Percentiles rank a stretch among this genome's conserved stretches.
Evolutionary conservation across 2,888 invertebrate genomes (phyloP).

Genomic region (Aromia moschata): DNA sequence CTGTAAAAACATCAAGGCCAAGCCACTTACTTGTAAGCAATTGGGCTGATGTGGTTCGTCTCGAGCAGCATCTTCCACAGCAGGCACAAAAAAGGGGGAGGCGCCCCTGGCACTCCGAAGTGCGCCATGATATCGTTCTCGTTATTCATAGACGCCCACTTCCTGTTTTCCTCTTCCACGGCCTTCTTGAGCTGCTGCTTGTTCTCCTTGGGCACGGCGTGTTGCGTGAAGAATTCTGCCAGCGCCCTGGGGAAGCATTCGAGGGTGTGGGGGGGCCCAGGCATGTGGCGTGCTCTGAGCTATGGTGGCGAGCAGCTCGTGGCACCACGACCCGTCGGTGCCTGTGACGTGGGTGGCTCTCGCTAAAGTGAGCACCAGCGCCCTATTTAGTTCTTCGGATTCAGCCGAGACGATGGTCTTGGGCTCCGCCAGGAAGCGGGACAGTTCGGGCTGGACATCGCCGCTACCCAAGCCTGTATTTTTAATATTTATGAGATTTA

Average conservation of each 20-base stretch:
- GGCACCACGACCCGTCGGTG: constrained; percentile 85
- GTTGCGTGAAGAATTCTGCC: constrained; percentile 89
- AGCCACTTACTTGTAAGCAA: constrained; percentile 86
- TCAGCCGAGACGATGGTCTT: constrained; percentile 92
- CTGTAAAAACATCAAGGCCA: background rate
- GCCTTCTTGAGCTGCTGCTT: constrained; percentile 91
- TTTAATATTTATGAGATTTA: no score
- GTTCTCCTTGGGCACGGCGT: constrained; percentile 86
- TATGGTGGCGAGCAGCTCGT: constrained; percentile 87
- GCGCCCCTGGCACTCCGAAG: constrained; percentile 93
- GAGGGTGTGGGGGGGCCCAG: constrained; percentile 93
- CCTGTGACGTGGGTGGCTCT: constrained; percentile 95
- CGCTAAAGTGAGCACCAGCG: constrained; percentile 91
- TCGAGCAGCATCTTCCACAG: constrained; percentile 96
- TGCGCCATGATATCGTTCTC: constrained; percentile 96
- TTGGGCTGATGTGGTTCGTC: constrained; percentile 90
- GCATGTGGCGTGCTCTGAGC: constrained; percentile 95
- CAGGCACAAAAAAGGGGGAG: constrained; percentile 89
- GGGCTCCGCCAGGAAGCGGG: constrained; percentile 89
- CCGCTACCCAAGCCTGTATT: constrained; percentile 87
- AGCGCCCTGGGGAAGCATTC: constrained; percentile 91
- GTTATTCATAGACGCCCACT: constrained; percentile 97
- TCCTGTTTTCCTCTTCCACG: constrained; percentile 94
- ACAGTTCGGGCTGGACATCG: constrained; percentile 93
- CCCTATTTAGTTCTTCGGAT: constrained; percentile 93